Evolutionary conservation across 2,888 invertebrate species (phyloP).

Genomic region (Apotomis turbidana): DNA sequence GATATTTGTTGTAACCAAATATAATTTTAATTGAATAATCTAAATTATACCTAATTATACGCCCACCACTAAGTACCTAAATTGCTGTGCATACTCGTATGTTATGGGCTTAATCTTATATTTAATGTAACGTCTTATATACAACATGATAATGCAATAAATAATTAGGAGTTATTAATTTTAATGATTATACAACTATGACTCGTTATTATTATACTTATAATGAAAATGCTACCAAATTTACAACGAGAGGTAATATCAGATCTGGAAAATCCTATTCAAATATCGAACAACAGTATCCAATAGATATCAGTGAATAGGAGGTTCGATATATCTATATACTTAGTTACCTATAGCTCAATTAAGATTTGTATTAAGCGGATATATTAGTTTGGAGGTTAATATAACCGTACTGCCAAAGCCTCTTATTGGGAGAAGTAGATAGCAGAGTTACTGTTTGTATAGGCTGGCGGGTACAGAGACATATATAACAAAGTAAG

Average conservation of each 20-base stretch:
- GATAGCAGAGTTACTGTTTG: slow-evolving; percentile 3
- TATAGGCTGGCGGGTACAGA: slow-evolving; percentile 1
- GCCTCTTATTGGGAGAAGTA: slow-evolving; percentile 21
- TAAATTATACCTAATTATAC: no score
- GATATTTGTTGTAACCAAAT: no score
- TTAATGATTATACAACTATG: no score
- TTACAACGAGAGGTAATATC: not conserved
- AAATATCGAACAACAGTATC: not conserved
- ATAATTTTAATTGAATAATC: no score
- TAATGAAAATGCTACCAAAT: no score
- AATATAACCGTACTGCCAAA: slow-evolving; percentile 19
- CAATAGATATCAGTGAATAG: slow-evolving; percentile 12
- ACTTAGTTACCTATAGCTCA: not conserved
- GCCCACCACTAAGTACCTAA: no score
- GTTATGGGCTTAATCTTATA: no score
- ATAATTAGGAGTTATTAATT: no score
- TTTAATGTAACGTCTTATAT: no score
- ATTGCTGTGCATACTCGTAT: no score
- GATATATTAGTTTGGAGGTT: slow-evolving; percentile 20
- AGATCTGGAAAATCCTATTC: slow-evolving; percentile 9
- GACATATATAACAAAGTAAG: slow-evolving; percentile 9
- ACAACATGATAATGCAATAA: no score
- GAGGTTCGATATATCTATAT: slow-evolving; percentile 6
- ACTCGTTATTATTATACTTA: no score
- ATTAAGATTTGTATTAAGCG: slow-evolving; percentile 28